Evolutionary conservation across 2,113 vertebrate genomes (phyloP), one percentile per base, ranked within the genome.

Genomic region (Gila orcuttii): DNA sequence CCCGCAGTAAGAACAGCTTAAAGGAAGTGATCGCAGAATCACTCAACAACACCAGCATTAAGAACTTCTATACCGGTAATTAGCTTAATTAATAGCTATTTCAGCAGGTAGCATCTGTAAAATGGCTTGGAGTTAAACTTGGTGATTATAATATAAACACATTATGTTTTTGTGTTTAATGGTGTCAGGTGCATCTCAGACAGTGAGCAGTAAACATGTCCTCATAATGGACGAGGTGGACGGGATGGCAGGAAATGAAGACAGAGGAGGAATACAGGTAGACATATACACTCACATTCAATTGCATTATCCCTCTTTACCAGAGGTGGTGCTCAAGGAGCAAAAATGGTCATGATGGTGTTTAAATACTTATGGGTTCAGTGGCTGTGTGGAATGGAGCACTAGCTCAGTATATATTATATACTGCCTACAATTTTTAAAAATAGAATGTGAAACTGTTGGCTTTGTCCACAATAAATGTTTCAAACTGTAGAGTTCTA

Each of bases 201-300:
- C 94, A 2, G 95, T 96, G 84, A 96, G 94, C 89, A 88, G 33
- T 50, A 97, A 96, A 74, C 98, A 99, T 28, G 96, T 96, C 19
- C 94, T 99, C 84, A 96, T 99, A 93, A 99, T 99, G 98, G 98
- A 99, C 78, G 98, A 99, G 93, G 95, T 99, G 13, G 98, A 99
- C 28, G 98, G 98, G 84, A 99, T 99, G 98, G 97, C 98, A 19
- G 98, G 98, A 87, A 99, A 95, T 75, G 98, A 99, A 90, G 98
- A 99, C 94, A 91, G 98, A 33, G 98, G 98, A 84, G 98, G 98
- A 86, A 96, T 99, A 83, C 98, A 99, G 97, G 98, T 99, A 69
- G 4, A 39, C 31, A 25, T 1, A 1, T n/a, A 45, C n/a, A 36
- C 33, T 79, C 6, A 8, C 50, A 39, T 73, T 69, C 7, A n/a